These are phyloP conservation scores for Orgyia antiqua DNA, from an alignment of 2,888 invertebrate genomes.

Conservation along the genomic window DNA sequence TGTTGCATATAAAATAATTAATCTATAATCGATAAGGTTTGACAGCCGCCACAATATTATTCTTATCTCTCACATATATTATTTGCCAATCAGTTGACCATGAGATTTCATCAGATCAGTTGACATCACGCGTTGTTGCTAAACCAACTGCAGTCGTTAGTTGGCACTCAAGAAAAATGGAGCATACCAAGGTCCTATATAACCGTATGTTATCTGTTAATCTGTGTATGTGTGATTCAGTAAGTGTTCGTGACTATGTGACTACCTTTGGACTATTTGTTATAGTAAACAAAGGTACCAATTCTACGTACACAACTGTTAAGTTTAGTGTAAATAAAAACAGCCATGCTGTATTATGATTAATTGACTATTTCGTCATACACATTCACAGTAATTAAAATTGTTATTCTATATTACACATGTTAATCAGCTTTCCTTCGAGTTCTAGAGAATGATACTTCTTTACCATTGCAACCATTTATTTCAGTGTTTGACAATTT, in stretches of 20 bases:
- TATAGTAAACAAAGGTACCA: too few species aligned
- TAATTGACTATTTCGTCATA: too few species aligned
- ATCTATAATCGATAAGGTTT: slow-evolving; percentile 1
- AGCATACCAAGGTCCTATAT: slow-evolving; percentile 14
- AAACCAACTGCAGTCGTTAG: slow-evolving; percentile 12
- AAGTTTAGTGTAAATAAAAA: too few species aligned
- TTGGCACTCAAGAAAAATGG: slow-evolving; percentile 13
- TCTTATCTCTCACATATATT: slow-evolving; percentile 4
- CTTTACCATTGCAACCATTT: too few species aligned
- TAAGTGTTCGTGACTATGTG: slow-evolving; percentile 13
- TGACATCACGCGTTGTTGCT: slow-evolving; percentile 21
- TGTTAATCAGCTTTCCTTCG: too few species aligned
- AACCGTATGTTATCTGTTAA: slow-evolving; percentile 14
- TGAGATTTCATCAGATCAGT: slow-evolving; percentile 15
- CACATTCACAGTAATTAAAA: too few species aligned
- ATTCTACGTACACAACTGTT: too few species aligned
- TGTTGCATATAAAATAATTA: neutral
- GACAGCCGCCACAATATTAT: slow-evolving; percentile 5
- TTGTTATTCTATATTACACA: too few species aligned
- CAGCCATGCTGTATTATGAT: too few species aligned
- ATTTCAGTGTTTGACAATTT: too few species aligned
- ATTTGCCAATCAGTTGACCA: slow-evolving; percentile 6
- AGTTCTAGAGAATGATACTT: too few species aligned
- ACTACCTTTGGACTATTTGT: neutral
- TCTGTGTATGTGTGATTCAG: slow-evolving; percentile 13